Base-by-base conservation (phyloP, 2,888 invertebrate species). In the Plebejus anna region DNA sequence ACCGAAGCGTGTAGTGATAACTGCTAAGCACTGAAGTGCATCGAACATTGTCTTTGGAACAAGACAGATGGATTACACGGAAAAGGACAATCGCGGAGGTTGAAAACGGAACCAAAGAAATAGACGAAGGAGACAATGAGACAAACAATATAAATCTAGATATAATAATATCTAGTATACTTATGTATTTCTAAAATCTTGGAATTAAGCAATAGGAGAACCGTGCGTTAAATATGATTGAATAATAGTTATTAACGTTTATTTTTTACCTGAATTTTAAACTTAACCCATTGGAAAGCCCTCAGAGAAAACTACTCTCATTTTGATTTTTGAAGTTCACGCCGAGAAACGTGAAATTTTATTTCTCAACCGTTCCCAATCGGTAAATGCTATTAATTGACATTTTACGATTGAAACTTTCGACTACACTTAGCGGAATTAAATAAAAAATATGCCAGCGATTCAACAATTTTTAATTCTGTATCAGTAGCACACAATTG, bases 351-450 rank as follows among this genome's bases (percentile, higher is more conserved):
- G 75, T 59, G 75, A 75, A 75, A 71, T 42, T 71, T 75, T 59
- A 75, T 75, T 75, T 59, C 59, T n/a, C 16, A 75, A 75, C 36
- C 75, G 75, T 75, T 36, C 61, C 75, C 75, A 75, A 75, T 75
- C 75, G 75, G 42, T 75, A 75, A 75, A 75, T 75, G 75, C 38
- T 75, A 75, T 13, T 75, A 59, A 75, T 75, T 75, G 59, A 59
- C 61, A 75, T 75, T 75, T 75, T 75, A 75, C 75, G 75, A 59
- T 75, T 42, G 38, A 59, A 61, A 75, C 59, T 59, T 75, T 75
- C 75, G 38, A 75, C 16, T 75, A n/a, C 42, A 47, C 66, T 36
- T 36, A 13, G 32, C 61, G 22, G 16, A 66, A 16, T 36, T 66
- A 13, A 32, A 66, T 28, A 22, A 61, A 61, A n/a, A 59, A 61